Percentiles rank a stretch among this genome's conserved stretches.
Evolutionary conservation across 2,888 invertebrate species (phyloP).

Genomic region (Erebia ligea): DNA sequence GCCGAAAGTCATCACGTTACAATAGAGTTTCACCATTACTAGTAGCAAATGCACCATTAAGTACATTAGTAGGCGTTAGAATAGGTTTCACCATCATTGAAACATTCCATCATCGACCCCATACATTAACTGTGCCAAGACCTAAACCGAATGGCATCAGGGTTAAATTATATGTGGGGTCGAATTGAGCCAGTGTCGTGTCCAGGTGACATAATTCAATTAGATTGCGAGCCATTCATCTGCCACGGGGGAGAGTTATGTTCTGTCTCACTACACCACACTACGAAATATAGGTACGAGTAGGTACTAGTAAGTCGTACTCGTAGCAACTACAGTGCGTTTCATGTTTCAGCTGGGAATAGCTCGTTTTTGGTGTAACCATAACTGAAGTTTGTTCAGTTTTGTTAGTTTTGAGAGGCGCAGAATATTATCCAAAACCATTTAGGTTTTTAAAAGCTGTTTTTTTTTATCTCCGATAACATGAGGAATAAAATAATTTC

Average conservation of each 20-base stretch:
- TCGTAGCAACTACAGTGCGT: neutral
- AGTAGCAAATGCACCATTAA: neutral
- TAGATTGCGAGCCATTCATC: slow-evolving; percentile 46
- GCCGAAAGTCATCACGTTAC: no score
- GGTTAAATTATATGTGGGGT: slow-evolving; percentile 25
- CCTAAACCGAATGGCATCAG: neutral
- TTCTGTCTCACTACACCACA: slow-evolving; percentile 26
- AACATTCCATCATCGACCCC: neutral
- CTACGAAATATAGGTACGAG: neutral
- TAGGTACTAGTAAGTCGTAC: neutral
- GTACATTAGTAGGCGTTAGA: neutral
- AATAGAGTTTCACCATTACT: no score
- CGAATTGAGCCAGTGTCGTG: slow-evolving; percentile 28
- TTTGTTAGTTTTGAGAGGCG: no score
- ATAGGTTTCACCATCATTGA: neutral
- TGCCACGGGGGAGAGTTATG: slow-evolving; percentile 36
- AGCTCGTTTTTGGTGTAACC: neutral
- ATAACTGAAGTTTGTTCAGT: neutral
- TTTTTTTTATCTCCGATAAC: no score
- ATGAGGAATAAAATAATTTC: no score
- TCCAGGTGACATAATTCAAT: slow-evolving; percentile 47
- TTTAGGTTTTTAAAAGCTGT: no score
- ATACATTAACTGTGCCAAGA: slow-evolving; percentile 15
- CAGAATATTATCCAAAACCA: no score
- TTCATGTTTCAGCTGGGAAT: slow-evolving; percentile 7